phyloP scores from a whole-genome alignment of 2,888 invertebrate species.

The Orchestes rusci region DNA sequence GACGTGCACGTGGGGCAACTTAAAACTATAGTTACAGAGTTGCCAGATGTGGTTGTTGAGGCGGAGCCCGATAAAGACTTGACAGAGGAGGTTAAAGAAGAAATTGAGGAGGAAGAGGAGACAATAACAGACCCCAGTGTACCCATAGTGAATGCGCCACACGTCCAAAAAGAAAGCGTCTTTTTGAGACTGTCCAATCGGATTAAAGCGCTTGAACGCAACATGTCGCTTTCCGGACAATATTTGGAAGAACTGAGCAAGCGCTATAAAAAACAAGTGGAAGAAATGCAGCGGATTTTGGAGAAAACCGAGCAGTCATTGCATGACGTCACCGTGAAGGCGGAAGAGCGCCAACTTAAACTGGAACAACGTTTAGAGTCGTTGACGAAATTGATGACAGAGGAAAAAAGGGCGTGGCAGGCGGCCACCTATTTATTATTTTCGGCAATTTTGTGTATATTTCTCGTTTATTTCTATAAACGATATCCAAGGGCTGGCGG shows the following conservation, averaged over 20 bases:
- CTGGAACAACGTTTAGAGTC: conserved; percentile 55
- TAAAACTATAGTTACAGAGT: conserved; percentile 34
- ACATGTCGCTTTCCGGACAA: conserved; percentile 94
- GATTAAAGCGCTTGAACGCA: conserved; percentile 91
- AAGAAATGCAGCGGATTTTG: conserved; percentile 83
- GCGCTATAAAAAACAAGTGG: conserved; percentile 92
- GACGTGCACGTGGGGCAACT: conserved; percentile 34
- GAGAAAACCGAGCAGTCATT: conserved; percentile 69
- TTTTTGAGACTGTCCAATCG: conserved; percentile 92
- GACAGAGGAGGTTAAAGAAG: not conserved
- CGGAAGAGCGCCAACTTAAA: conserved; percentile 62
- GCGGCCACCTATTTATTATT: conserved; percentile 52
- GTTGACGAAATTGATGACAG: conserved; percentile 54
- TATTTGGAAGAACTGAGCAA: conserved; percentile 94
- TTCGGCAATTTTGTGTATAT: conserved; percentile 45
- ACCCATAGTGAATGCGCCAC: conserved; percentile 36
- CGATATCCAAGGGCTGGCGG: conserved; percentile 13
- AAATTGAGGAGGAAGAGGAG: conserved; percentile 33
- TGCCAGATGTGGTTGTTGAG: conserved; percentile 1
- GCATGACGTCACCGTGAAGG: conserved; percentile 66
- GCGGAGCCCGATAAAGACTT: not conserved
- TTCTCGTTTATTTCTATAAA: conserved; percentile 26
- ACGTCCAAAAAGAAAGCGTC: conserved; percentile 83
- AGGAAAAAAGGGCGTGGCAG: conserved; percentile 57
- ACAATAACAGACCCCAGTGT: conserved; percentile 47